Evolutionary conservation across 2,797 vertebrate genomes (phyloP).

Genomic region (Telmatherina bonti): DNA sequence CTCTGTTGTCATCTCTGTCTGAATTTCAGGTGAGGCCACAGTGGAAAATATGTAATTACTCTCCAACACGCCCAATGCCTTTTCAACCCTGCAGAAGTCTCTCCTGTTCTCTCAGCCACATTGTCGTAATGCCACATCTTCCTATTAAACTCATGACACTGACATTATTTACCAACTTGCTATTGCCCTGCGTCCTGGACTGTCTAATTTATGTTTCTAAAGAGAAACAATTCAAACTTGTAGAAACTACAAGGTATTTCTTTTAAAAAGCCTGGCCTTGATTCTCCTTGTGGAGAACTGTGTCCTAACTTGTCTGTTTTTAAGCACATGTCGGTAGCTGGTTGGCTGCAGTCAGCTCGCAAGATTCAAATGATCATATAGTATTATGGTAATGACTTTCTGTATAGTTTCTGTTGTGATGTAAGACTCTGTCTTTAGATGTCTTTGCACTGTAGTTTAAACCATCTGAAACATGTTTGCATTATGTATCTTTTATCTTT

Average conservation of each 20-base stretch:
- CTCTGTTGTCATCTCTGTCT: slow-evolving; percentile 83
- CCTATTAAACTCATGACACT: slow-evolving; percentile 15
- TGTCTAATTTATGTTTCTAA: slow-evolving; percentile 32
- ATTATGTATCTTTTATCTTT: slow-evolving; percentile 3
- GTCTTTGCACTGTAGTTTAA: slow-evolving; percentile 10
- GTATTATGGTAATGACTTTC: slow-evolving; percentile 55
- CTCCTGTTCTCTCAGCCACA: slow-evolving; percentile 34
- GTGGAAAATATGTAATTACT: slow-evolving; percentile 73
- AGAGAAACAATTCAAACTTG: slow-evolving; percentile 57
- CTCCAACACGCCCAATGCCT: slow-evolving; percentile 48
- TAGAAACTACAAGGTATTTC: slow-evolving; percentile 54
- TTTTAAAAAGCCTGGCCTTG: slow-evolving; percentile 63
- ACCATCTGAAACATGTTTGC: neutral
- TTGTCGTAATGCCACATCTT: slow-evolving; percentile 25
- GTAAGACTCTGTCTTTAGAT: slow-evolving; percentile 41
- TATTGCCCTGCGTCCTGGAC: slow-evolving; percentile 38
- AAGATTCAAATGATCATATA: slow-evolving; percentile 62
- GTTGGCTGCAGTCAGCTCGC: slow-evolving; percentile 49
- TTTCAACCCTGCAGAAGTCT: slow-evolving; percentile 28
- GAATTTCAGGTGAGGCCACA: slow-evolving; percentile 85
- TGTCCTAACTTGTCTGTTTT: slow-evolving; percentile 80
- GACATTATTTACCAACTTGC: slow-evolving; percentile 42
- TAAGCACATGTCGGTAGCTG: slow-evolving; percentile 64
- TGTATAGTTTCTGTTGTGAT: slow-evolving; percentile 36
- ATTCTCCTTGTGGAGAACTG: slow-evolving; percentile 59